Evolutionary conservation across 2,888 invertebrate genomes (phyloP).

Genomic region (Cantharis lateralis): DNA sequence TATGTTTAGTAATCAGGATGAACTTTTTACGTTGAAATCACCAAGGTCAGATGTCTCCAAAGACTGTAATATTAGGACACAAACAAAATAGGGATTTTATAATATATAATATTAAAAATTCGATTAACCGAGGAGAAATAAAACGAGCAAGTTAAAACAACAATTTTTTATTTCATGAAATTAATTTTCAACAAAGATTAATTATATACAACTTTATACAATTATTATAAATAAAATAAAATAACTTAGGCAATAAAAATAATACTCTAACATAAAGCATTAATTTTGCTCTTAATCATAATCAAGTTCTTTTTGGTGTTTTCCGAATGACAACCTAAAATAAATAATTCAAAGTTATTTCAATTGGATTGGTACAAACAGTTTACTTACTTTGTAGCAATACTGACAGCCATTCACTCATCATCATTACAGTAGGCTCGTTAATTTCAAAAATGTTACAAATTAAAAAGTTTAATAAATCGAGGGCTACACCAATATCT

Average conservation of each 20-base stretch:
- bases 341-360: background rate
- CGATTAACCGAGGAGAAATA: background rate
- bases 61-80: no score
- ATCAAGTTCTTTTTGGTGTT: background rate
- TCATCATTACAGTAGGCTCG: background rate
- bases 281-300: background rate
- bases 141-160: background rate
- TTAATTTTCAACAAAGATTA: background rate
- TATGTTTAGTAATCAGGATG: no score
- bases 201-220: background rate
- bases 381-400: background rate
- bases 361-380: background rate
- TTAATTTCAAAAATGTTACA: background rate
- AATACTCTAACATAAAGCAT: background rate
- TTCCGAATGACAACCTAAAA: background rate
- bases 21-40: no score
- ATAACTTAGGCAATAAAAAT: background rate
- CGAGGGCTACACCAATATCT: background rate
- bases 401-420: background rate
- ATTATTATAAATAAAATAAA: background rate
- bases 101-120: no score
- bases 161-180: background rate
- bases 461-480: background rate
- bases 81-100: no score
- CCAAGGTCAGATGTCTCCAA: no score